Conservation (phyloP, 2,113 vertebrate species). For the Copsychus sechellarum region DNA sequence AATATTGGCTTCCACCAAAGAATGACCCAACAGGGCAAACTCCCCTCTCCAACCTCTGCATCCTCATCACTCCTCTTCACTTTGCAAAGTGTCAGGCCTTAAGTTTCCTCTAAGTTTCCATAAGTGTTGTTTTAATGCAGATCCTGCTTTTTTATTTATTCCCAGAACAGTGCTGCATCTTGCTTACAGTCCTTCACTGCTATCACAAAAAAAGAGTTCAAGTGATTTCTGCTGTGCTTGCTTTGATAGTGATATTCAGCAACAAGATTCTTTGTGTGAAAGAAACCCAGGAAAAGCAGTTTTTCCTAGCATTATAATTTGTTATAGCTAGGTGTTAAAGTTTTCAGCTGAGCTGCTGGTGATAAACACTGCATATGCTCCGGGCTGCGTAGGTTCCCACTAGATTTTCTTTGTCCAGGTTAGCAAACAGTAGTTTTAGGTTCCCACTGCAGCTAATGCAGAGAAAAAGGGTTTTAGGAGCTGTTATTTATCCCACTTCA, state of each 20-base stretch:
- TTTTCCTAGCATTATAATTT: constrained; percentile 37
- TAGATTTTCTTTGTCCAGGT: constrained; percentile 21
- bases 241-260: constrained; percentile 47
- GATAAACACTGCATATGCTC: constrained; percentile 37
- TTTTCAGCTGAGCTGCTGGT: constrained; percentile 37
- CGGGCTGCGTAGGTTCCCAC: background rate
- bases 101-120: background rate
- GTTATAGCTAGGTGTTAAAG: constrained; percentile 21
- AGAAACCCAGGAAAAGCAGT: constrained; percentile 39
- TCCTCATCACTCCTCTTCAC: background rate
- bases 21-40: background rate
- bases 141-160: background rate
- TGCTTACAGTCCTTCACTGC: background rate
- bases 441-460: background rate
- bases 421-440: background rate
- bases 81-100: background rate
- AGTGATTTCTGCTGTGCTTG: constrained; percentile 12
- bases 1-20: background rate
- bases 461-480: background rate
- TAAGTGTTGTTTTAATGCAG: background rate
- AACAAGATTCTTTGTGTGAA: constrained; percentile 18
- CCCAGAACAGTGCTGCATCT: background rate
- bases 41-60: background rate
- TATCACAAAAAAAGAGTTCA: background rate
- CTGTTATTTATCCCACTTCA: constrained; percentile 5